Conservation (phyloP, 2,888 invertebrate genomes). For the Melieria omissa region DNA sequence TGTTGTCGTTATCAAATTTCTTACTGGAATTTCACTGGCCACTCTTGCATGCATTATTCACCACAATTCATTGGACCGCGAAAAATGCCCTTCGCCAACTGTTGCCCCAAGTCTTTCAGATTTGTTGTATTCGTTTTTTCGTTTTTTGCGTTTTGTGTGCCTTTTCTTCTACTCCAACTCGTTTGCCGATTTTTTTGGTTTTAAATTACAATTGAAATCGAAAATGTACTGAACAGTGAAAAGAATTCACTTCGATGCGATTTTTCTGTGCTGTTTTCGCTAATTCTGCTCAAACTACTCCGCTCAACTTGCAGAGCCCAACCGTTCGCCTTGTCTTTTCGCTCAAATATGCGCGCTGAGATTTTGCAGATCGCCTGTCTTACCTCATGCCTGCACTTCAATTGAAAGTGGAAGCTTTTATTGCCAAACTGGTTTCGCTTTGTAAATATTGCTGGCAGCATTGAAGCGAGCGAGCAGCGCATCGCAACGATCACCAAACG, state of each 20-base stretch:
- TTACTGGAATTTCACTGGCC: neutral
- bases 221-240: conserved; percentile 3
- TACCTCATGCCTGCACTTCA: conserved; percentile 49
- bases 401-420: conserved; percentile 38
- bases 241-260: neutral
- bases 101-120: conserved; percentile 22
- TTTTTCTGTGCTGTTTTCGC: neutral
- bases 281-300: neutral
- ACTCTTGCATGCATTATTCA: conserved; percentile 19
- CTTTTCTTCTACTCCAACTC: conserved; percentile 30
- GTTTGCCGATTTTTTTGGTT: conserved; percentile 26
- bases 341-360: conserved; percentile 58
- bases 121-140: conserved; percentile 26
- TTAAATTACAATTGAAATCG: conserved; percentile 16
- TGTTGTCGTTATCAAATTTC: conserved; percentile 11
- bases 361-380: conserved; percentile 51
- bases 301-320: conserved; percentile 42
- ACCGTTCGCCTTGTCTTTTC: conserved; percentile 62
- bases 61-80: neutral
- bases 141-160: conserved; percentile 35
- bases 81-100: conserved; percentile 12
- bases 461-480: too few relatives aligned
- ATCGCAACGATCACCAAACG: too few relatives aligned
- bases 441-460: neutral
- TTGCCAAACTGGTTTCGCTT: conserved; percentile 45